A percentile compares a stretch with the other conserved stretches of the same genome.
Evolutionary conservation across 1,140 invertebrate species (phyloP).

Genomic region (Phymorhynchus buccinoides): DNA sequence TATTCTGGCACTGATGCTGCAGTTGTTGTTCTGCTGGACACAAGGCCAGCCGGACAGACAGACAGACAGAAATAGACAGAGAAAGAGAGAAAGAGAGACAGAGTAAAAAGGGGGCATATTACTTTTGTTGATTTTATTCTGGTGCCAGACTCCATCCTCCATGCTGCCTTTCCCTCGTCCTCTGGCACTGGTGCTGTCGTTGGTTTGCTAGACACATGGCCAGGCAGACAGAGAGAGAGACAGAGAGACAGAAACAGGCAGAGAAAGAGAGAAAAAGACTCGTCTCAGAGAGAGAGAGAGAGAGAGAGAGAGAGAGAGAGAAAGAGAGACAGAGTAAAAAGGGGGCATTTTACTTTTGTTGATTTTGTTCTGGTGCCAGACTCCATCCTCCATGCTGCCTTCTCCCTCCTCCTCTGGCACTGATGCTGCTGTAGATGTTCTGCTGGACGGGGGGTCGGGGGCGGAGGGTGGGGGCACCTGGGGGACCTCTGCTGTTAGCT

Average conservation of each 20-base stretch:
- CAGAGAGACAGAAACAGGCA: neutral
- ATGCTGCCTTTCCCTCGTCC: too few species aligned
- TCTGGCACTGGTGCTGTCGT: too few species aligned
- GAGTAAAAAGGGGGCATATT: neutral
- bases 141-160: too few species aligned
- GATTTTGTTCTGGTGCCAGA: neutral
- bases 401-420: too few species aligned
- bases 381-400: too few species aligned
- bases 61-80: too few species aligned
- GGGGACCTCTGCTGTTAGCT: neutral
- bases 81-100: too few species aligned
- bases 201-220: neutral
- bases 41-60: neutral
- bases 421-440: neutral
- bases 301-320: neutral
- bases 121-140: too few species aligned
- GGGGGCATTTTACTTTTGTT: neutral
- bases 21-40: too few species aligned
- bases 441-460: neutral
- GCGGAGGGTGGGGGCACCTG: neutral
- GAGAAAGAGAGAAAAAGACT: too few species aligned
- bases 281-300: neutral
- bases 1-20: too few species aligned
- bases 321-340: too few species aligned
- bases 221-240: neutral